Evolutionary conservation across 2,888 invertebrate genomes (phyloP).

Genomic region (Luffia ferchaultella): DNA sequence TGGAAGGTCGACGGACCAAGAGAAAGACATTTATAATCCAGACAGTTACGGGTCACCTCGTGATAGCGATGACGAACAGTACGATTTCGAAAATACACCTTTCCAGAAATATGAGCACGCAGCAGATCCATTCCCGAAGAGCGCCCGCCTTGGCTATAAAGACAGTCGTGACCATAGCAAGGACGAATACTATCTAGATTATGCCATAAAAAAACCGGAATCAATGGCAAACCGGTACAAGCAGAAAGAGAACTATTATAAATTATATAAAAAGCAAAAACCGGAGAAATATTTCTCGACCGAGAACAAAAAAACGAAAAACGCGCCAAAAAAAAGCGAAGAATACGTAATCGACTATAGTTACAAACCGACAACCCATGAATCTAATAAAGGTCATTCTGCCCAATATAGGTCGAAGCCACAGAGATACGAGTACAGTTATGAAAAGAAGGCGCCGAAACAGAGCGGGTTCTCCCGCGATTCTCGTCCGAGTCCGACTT

Average conservation of each 20-base stretch:
- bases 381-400: conserved; percentile 31
- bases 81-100: conserved; percentile 32
- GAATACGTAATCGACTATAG: conserved; percentile 16
- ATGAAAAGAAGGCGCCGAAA: conserved; percentile 29
- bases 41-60: conserved; percentile 33
- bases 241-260: conserved; percentile 44
- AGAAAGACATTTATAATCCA: conserved; percentile 44
- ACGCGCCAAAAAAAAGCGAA: conserved; percentile 29
- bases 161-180: conserved; percentile 41
- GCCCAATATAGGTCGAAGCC: conserved; percentile 35
- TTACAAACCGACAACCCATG: conserved; percentile 19
- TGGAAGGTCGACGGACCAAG: conserved; percentile 29
- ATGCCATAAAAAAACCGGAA: conserved; percentile 40
- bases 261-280: conserved; percentile 37
- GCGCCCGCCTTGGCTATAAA: conserved; percentile 37
- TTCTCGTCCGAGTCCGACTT: conserved; percentile 33
- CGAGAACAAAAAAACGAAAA: conserved; percentile 20
- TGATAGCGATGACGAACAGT: conserved; percentile 27
- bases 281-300: conserved; percentile 30
- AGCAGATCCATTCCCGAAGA: conserved; percentile 40
- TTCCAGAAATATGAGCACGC: conserved; percentile 43
- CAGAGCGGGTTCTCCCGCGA: conserved; percentile 38
- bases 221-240: conserved; percentile 34
- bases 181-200: conserved; percentile 44
- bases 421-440: conserved; percentile 33